A percentile compares a stretch with the other conserved stretches of the same genome.
phyloP scores from a whole-genome alignment of 2,888 invertebrate genomes.

The Lasioglossum lativentre region DNA sequence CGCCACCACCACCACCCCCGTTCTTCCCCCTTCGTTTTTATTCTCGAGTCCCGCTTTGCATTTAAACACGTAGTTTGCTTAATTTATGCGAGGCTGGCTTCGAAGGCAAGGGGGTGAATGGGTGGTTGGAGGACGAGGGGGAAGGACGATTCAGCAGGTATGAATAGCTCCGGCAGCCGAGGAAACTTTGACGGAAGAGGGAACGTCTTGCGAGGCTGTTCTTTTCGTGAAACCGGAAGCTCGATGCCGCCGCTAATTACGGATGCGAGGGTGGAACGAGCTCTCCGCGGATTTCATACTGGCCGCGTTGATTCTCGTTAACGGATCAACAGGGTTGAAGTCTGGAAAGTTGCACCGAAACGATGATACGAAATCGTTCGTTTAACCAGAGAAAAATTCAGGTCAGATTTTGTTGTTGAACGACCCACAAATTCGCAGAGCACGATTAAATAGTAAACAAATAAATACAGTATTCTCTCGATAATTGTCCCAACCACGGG shows the following conservation, averaged over 20 bases:
- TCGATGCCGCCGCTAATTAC: slow-evolving; percentile 35
- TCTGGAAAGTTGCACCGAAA: neutral
- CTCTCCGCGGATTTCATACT: neutral
- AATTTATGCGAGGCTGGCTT: slow-evolving; percentile 65
- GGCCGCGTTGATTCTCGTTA: neutral
- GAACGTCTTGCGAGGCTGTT: slow-evolving; percentile 26
- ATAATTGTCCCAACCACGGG: too few relatives aligned
- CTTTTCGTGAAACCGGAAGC: slow-evolving; percentile 38
- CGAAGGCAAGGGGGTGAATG: slow-evolving; percentile 24
- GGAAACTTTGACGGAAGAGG: slow-evolving; percentile 56
- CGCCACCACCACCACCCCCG: neutral
- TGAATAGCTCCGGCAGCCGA: slow-evolving; percentile 58
- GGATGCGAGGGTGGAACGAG: slow-evolving; percentile 18
- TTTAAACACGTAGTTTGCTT: slow-evolving; percentile 74
- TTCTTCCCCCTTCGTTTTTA: slow-evolving; percentile 36
- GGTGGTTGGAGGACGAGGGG: slow-evolving; percentile 11
- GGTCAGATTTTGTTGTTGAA: neutral
- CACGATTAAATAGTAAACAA: too few relatives aligned
- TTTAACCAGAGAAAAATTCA: neutral
- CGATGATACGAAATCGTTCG: neutral
- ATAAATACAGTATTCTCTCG: too few relatives aligned
- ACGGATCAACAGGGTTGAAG: neutral
- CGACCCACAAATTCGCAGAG: too few relatives aligned
- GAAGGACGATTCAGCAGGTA: slow-evolving; percentile 56
- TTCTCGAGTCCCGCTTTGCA: slow-evolving; percentile 71